Evolutionary conservation across 2,797 vertebrate species (phyloP).

Genomic region (Aldrovandia affinis): DNA sequence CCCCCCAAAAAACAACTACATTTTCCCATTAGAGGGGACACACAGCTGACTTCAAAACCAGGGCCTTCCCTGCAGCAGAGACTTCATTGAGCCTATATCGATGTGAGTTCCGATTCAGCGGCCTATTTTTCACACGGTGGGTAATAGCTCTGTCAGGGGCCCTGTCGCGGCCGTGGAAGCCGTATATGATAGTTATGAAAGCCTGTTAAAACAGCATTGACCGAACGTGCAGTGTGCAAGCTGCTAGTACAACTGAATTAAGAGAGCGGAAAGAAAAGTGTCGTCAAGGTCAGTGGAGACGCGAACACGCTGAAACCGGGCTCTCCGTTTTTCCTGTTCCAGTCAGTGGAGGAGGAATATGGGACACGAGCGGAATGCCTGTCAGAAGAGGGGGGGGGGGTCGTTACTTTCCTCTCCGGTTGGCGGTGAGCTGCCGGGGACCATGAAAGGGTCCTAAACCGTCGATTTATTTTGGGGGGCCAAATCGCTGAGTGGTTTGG

Average conservation of each 20-base stretch:
- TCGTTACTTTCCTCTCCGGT: neutral
- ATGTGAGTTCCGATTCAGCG: constrained; percentile 9
- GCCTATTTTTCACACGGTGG: neutral
- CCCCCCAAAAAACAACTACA: neutral
- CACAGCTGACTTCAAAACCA: neutral
- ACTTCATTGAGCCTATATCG: constrained; percentile 17
- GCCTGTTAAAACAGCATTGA: neutral
- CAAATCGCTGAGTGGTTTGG: neutral
- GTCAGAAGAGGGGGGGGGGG: neutral
- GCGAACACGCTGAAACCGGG: neutral
- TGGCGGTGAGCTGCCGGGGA: neutral
- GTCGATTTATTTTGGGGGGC: neutral
- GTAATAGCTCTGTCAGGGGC: neutral
- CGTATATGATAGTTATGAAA: neutral
- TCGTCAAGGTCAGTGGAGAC: neutral
- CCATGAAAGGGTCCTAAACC: neutral
- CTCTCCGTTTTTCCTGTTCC: no score
- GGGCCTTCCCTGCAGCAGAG: neutral
- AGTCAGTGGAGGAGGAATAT: neutral
- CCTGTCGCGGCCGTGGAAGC: neutral
- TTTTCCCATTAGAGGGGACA: neutral
- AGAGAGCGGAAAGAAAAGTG: neutral
- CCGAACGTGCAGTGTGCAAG: no score
- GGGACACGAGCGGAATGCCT: neutral
- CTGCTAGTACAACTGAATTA: neutral